Evolutionary conservation across 2,888 invertebrate genomes (phyloP).

Genomic region (Aquatica leii): DNA sequence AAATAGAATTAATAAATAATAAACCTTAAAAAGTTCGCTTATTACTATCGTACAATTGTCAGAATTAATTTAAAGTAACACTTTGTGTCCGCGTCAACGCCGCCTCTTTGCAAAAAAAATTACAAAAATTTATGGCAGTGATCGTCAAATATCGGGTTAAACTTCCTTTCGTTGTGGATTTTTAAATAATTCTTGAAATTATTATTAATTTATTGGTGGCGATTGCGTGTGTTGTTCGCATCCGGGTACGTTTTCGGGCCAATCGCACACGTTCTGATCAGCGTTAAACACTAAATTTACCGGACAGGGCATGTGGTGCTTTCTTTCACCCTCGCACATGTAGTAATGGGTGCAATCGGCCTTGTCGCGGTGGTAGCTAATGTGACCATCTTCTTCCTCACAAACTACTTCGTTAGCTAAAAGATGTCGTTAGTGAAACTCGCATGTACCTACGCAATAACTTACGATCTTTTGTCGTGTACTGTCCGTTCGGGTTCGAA

Average conservation of each 20-base stretch:
- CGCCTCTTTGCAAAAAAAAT: too few relatives aligned
- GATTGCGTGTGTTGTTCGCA: constrained; percentile 77
- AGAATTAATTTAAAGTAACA: too few relatives aligned
- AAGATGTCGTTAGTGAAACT: constrained; percentile 47
- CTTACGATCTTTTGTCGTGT: constrained; percentile 91
- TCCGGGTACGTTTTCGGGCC: constrained; percentile 94
- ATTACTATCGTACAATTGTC: neutral
- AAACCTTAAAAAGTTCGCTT: neutral
- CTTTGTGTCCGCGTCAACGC: too few relatives aligned
- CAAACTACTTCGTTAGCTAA: constrained; percentile 88
- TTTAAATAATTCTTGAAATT: neutral
- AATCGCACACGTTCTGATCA: constrained; percentile 93
- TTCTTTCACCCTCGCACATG: constrained; percentile 95
- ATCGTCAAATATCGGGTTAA: neutral
- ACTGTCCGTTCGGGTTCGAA: constrained; percentile 74
- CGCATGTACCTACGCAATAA: too few relatives aligned
- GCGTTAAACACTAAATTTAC: constrained; percentile 91
- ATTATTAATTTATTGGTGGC: constrained; percentile 61
- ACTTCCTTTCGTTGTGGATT: neutral
- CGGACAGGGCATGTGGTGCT: constrained; percentile 96
- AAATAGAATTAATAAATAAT: constrained; percentile 7
- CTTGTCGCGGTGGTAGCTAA: constrained; percentile 90
- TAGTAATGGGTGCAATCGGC: constrained; percentile 93
- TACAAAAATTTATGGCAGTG: constrained; percentile 11
- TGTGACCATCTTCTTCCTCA: constrained; percentile 94